phyloP scores from a whole-genome alignment of 1,140 invertebrate species.

The Agrilus planipennis region DNA sequence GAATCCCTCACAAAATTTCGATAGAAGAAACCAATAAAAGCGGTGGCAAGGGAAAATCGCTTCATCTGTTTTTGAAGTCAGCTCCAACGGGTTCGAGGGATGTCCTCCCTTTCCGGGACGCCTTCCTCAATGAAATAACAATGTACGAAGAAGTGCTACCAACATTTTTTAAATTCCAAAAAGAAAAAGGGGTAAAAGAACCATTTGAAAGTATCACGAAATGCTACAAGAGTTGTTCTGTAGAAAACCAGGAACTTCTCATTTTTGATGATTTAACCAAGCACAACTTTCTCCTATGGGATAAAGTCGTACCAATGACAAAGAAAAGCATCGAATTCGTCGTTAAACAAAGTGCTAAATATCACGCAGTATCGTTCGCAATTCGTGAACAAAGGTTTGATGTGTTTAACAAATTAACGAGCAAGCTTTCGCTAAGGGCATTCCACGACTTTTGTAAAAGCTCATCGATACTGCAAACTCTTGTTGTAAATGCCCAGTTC shows the following conservation, averaged over 20 bases:
- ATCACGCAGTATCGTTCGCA: background rate
- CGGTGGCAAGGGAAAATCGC: too few relatives aligned
- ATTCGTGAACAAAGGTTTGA: background rate
- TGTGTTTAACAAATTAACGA: background rate
- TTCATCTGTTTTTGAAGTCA: too few relatives aligned
- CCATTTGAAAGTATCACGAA: background rate
- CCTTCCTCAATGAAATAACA: background rate
- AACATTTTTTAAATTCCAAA: background rate
- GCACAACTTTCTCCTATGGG: background rate
- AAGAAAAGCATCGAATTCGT: background rate
- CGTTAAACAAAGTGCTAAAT: background rate
- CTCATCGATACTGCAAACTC: too few relatives aligned
- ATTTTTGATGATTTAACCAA: background rate
- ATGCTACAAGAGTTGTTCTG: background rate
- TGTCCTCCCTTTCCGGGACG: too few relatives aligned
- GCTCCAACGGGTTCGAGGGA: too few relatives aligned
- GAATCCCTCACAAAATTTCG: too few relatives aligned
- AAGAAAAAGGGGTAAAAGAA: background rate
- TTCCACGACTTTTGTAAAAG: background rate
- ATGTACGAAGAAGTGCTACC: background rate
- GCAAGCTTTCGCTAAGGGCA: background rate
- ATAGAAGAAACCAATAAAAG: too few relatives aligned
- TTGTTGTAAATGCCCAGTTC: background rate
- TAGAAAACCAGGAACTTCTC: background rate
- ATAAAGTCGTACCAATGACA: background rate